phyloP scores from a whole-genome alignment of 2,888 invertebrate genomes.

The Polymixis lichenea region DNA sequence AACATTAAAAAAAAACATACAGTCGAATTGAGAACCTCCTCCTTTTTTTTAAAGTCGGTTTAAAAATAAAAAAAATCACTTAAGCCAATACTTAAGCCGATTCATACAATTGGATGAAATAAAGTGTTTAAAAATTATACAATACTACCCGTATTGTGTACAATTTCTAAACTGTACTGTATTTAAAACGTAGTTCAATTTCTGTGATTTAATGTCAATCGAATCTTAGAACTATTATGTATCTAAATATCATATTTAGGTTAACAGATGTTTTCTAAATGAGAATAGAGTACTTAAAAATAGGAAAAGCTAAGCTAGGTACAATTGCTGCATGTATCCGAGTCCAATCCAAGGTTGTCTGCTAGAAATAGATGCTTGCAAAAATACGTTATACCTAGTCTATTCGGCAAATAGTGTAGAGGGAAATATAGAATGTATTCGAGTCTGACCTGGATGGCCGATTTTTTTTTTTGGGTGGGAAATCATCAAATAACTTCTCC shows the following conservation, averaged over 20 bases:
- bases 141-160: too few species aligned
- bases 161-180: too few species aligned
- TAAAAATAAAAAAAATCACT: too few species aligned
- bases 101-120: not conserved
- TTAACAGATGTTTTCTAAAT: conserved; percentile 2
- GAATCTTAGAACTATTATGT: not conserved
- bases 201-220: not conserved
- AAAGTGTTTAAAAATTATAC: too few species aligned
- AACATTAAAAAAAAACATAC: too few species aligned
- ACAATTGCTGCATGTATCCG: conserved; percentile 24
- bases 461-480: too few species aligned
- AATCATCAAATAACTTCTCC: too few species aligned
- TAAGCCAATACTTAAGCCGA: not conserved
- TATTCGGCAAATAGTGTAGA: not conserved
- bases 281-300: conserved; percentile 9
- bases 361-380: conserved; percentile 39
- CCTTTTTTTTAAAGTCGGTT: too few species aligned
- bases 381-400: not conserved
- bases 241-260: not conserved
- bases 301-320: not conserved
- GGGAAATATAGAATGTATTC: not conserved
- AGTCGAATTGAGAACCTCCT: too few species aligned
- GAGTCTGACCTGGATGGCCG: not conserved
- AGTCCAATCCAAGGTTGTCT: conserved; percentile 29
- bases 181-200: too few species aligned